These are phyloP conservation scores for Thymallus thymallus DNA, from an alignment of 2,113 vertebrate genomes.

Conservation along the genomic window DNA sequence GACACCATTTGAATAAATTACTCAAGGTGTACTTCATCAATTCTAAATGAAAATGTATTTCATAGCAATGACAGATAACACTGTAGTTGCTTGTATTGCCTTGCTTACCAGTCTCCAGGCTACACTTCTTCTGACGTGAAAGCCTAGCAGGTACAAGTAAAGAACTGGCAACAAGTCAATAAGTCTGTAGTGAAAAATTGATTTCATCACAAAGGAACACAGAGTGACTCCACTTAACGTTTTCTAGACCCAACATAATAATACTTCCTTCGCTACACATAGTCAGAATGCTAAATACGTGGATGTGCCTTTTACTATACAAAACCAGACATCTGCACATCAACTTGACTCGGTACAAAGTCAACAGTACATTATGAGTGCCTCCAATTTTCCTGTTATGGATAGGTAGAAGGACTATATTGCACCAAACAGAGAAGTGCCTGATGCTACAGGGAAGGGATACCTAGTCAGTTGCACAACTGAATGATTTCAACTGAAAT, in stretches of 20 bases:
- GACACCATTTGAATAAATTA: neutral
- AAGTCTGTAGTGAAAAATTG: neutral
- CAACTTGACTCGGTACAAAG: neutral
- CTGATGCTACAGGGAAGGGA: too few relatives aligned
- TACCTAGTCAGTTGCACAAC: too few relatives aligned
- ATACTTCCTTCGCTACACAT: neutral
- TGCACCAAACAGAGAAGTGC: too few relatives aligned
- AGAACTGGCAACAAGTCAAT: neutral
- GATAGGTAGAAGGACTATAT: slow-evolving; percentile 14
- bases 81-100: too few relatives aligned
- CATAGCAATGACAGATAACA: neutral
- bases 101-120: neutral
- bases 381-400: slow-evolving; percentile 5
- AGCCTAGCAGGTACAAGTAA: neutral
- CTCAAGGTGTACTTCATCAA: neutral
- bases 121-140: neutral
- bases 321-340: slow-evolving; percentile 3
- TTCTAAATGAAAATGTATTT: neutral
- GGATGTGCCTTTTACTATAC: neutral
- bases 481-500: too few relatives aligned
- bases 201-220: neutral
- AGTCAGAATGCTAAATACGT: slow-evolving; percentile 1
- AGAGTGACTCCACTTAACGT: neutral
- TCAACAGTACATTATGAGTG: slow-evolving; percentile 13
- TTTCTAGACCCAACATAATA: too few relatives aligned